phyloP scores from a whole-genome alignment of 2,113 vertebrate genomes.

The Rhabdornis inornatus region DNA sequence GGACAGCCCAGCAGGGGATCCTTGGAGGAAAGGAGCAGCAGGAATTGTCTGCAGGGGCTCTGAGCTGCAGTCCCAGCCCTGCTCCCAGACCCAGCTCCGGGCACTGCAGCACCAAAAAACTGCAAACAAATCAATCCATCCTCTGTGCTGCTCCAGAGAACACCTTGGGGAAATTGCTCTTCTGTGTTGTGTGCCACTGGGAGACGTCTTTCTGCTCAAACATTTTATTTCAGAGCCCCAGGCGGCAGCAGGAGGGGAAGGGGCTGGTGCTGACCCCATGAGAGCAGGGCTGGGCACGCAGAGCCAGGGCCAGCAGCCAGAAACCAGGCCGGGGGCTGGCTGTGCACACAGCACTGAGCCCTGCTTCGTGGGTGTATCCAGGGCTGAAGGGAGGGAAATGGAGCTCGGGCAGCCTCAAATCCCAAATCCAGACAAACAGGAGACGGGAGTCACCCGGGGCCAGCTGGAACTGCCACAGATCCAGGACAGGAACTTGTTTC shows the following conservation, averaged over 20 bases:
- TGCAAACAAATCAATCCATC: not conserved
- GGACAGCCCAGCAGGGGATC: not conserved
- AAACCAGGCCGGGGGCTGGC: not conserved
- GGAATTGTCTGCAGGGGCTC: not conserved
- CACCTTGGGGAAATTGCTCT: not conserved
- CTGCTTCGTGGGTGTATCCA: not conserved
- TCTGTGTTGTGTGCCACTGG: not conserved
- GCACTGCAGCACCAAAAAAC: not conserved
- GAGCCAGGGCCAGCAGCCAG: not conserved
- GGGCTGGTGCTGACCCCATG: not conserved
- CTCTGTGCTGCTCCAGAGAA: not conserved
- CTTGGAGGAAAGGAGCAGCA: not conserved
- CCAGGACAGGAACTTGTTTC: not conserved
- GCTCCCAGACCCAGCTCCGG: not conserved
- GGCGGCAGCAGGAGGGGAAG: not conserved
- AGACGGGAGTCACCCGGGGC: not conserved
- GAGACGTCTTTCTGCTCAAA: not conserved
- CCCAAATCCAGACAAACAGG: not conserved
- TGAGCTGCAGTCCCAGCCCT: not conserved
- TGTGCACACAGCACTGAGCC: not conserved
- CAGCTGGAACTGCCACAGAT: not conserved
- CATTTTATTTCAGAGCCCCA: not conserved
- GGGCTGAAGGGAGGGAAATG: not conserved
- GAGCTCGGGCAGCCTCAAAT: not conserved
- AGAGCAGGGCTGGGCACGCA: not conserved